phyloP scores from a whole-genome alignment of 2,113 vertebrate species.

The Halichoeres trimaculatus region DNA sequence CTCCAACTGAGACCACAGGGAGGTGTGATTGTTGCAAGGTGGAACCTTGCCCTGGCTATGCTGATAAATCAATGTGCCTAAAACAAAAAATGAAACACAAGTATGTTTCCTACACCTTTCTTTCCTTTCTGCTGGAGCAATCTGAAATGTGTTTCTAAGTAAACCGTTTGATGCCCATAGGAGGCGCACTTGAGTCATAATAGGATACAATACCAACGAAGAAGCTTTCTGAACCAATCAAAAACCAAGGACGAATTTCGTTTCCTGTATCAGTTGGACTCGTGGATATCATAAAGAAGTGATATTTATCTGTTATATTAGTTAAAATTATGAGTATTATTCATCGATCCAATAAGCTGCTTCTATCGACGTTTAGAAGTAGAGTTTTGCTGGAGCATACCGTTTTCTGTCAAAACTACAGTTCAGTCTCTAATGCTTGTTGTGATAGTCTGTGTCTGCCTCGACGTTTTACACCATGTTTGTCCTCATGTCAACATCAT shows the following conservation, averaged over 20 bases:
- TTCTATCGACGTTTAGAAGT: conserved; percentile 6
- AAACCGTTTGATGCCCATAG: conserved; percentile 1
- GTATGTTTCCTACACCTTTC: no score
- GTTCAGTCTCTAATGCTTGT: background rate
- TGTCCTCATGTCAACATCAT: conserved; percentile 8
- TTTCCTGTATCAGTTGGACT: conserved; percentile 55
- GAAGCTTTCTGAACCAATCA: conserved; percentile 57
- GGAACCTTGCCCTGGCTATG: no score
- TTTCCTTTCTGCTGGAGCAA: no score
- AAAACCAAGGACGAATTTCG: background rate
- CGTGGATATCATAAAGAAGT: background rate
- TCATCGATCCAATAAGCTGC: conserved; percentile 7
- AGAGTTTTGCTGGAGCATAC: background rate
- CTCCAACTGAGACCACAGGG: no score
- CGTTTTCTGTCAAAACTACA: background rate
- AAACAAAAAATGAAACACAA: no score
- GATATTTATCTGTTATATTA: background rate
- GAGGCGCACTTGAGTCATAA: background rate
- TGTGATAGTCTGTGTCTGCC: background rate
- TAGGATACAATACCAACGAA: conserved; percentile 16
- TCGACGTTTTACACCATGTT: background rate
- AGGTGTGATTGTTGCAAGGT: no score
- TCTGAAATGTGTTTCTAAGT: no score
- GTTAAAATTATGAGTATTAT: conserved; percentile 50
- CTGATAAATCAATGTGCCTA: no score